Evolutionary conservation across 2,888 invertebrate genomes (phyloP).

Genomic region (Sinohyriopsis cumingii): DNA sequence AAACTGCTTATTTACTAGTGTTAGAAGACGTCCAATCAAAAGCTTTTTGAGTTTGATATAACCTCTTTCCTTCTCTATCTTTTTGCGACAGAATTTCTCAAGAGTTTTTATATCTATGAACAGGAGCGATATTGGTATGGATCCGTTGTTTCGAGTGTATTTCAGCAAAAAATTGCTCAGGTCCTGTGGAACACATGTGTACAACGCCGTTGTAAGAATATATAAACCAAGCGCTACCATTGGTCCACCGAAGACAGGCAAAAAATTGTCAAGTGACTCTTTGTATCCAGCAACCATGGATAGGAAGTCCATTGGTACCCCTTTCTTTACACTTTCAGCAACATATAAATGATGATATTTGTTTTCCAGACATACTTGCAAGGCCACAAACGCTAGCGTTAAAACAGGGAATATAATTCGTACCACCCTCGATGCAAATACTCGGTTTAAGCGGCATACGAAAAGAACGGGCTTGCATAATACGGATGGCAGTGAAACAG

Average conservation of each 20-base stretch:
- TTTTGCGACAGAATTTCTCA: not conserved
- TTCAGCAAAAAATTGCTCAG: not conserved
- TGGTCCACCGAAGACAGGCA: constrained; percentile 9
- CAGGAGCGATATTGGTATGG: constrained; percentile 3
- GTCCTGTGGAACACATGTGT: constrained; percentile 8
- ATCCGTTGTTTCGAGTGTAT: constrained; percentile 1
- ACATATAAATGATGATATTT: constrained; percentile 3
- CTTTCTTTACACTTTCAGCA: not conserved
- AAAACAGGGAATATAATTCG: constrained; percentile 1
- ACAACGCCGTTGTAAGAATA: not conserved
- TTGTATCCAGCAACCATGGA: constrained; percentile 9
- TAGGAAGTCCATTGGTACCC: constrained; percentile 5
- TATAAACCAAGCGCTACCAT: constrained; percentile 4
- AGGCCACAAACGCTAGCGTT: not conserved
- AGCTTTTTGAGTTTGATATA: constrained; percentile 2
- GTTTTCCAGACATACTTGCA: constrained; percentile 3
- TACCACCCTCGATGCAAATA: not conserved
- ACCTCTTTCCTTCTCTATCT: not conserved
- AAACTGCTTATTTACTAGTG: constrained; percentile 6
- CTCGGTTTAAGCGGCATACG: not conserved
- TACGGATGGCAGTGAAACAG: constrained; percentile 3
- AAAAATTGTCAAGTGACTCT: constrained; percentile 6
- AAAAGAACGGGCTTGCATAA: not conserved
- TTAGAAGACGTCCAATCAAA: constrained; percentile 4
- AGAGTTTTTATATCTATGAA: not conserved